Percentiles rank a stretch among this genome's conserved stretches.
These are phyloP conservation scores for Plagodis dolabraria DNA, from an alignment of 2,888 invertebrate species.

Conservation along the genomic window DNA sequence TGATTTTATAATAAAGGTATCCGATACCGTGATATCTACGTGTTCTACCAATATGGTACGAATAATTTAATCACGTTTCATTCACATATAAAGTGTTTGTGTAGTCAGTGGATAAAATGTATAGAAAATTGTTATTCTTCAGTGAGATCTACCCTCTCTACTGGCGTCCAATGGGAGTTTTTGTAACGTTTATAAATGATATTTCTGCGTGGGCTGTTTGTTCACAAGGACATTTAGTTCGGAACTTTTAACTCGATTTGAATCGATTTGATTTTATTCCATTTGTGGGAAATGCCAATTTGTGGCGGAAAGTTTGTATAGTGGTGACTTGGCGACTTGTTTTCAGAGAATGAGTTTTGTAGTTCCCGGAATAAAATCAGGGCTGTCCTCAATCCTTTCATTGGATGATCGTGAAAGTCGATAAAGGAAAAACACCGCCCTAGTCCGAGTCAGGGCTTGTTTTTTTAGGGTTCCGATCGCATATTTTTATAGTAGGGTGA, in stretches of 20 bases:
- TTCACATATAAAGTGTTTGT: background rate
- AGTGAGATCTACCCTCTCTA: constrained; percentile 6
- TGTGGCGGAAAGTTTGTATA: background rate
- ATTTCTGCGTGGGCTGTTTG: constrained; percentile 6
- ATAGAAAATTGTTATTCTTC: background rate
- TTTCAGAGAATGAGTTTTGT: background rate
- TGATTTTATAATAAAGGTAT: too few species aligned
- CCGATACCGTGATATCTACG: too few species aligned
- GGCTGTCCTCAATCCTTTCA: too few species aligned
- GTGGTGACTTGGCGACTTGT: background rate
- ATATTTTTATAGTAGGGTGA: too few species aligned
- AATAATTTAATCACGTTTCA: too few species aligned
- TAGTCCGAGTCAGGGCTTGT: too few species aligned
- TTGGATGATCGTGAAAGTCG: too few species aligned
- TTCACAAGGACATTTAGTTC: constrained; percentile 8
- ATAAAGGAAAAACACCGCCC: too few species aligned
- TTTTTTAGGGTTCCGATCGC: too few species aligned
- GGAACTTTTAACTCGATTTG: constrained; percentile 8
- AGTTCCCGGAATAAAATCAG: background rate
- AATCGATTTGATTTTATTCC: constrained; percentile 15
- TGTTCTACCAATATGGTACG: too few species aligned
- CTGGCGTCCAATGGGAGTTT: background rate
- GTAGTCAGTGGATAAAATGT: background rate
- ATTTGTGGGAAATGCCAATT: constrained; percentile 8
- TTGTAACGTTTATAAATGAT: constrained; percentile 8